Evolutionary conservation across 2,888 invertebrate genomes (phyloP).

Genomic region (Allygus modestus): DNA sequence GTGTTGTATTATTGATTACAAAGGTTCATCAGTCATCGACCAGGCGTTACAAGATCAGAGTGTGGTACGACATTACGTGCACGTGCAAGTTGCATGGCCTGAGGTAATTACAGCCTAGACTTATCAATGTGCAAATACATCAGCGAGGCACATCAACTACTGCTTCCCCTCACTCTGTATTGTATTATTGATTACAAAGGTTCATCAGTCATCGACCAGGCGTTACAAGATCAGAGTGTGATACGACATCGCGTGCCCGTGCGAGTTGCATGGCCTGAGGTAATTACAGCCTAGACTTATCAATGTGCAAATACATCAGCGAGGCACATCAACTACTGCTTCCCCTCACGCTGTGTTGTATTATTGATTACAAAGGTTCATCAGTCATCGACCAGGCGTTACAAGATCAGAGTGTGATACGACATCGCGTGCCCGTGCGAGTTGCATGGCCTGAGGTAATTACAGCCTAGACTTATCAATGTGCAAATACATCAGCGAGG

Average conservation of each 20-base stretch:
- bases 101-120: constrained; percentile 5
- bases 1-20: neutral
- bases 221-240: neutral
- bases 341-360: neutral
- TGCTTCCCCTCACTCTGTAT: neutral
- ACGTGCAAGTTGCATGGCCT: neutral
- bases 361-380: neutral
- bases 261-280: neutral
- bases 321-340: neutral
- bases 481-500: neutral
- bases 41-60: neutral
- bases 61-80: neutral
- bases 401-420: neutral
- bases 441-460: constrained; percentile 3
- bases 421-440: neutral
- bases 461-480: constrained; percentile 10
- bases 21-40: neutral
- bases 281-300: constrained; percentile 18
- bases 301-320: constrained; percentile 15
- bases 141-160: neutral
- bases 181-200: neutral
- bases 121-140: constrained; percentile 16
- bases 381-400: neutral
- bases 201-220: neutral
- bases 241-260: constrained; percentile 1